These are phyloP conservation scores for Anarrhichthys ocellatus DNA, from an alignment of 2,113 vertebrate genomes.

Conservation along the genomic window DNA sequence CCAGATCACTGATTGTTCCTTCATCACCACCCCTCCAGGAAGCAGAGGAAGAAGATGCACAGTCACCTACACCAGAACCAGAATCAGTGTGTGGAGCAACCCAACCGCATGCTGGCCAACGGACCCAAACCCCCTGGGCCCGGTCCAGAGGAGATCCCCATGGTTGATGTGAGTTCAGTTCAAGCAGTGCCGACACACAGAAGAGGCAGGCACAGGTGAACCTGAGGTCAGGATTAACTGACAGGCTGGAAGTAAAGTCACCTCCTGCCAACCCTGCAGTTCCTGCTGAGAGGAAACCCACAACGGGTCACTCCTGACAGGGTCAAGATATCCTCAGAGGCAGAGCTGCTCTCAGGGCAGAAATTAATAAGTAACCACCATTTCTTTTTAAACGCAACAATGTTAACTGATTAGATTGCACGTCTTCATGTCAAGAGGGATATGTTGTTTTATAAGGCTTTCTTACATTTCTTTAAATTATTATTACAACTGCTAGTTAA, in stretches of 20 bases:
- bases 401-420: neutral
- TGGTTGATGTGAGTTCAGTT: slow-evolving; percentile 92
- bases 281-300: neutral
- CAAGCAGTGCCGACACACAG: neutral
- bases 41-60: slow-evolving; percentile 96
- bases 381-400: neutral
- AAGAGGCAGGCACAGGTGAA: slow-evolving; percentile 7
- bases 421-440: neutral
- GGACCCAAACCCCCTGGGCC: slow-evolving; percentile 94
- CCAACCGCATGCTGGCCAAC: slow-evolving; percentile 91
- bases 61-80: slow-evolving; percentile 95
- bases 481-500: neutral
- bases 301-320: neutral
- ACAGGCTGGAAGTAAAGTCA: slow-evolving; percentile 11
- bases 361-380: neutral
- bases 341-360: neutral
- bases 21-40: slow-evolving; percentile 80
- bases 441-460: neutral
- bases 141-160: slow-evolving; percentile 94
- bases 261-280: neutral
- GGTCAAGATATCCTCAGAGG: neutral
- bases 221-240: slow-evolving; percentile 5
- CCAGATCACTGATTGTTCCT: slow-evolving; percentile 17
- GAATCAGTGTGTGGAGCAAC: slow-evolving; percentile 95
- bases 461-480: neutral